Base-by-base conservation (phyloP, 2,797 vertebrate species). In the Mallotus villosus region DNA sequence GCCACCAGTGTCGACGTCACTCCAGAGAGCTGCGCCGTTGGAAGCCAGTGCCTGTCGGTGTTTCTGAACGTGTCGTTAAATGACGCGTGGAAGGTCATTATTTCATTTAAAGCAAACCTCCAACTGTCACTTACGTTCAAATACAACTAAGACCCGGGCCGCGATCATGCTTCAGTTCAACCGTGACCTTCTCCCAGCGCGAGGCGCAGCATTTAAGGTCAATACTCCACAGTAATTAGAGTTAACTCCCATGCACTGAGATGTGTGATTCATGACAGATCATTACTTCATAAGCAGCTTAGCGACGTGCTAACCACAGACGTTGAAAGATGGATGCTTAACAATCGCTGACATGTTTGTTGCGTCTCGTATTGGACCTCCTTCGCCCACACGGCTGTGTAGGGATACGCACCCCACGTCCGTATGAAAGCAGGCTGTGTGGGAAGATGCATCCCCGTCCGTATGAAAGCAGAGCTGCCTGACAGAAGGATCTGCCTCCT, bases 241-340 rank as follows among this genome's bases (percentile, higher is more conserved):
- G 73, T 87, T 86, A 90, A 90, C 87, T 76, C 81, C 76, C 76
- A 80, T 79, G 81, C 79, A 41, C 37, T 41, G 37, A 41, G 81
- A 74, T 79, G 67, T 71, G 77, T 88, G 87, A 91, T 88, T 91
- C 89, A 91, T 90, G 88, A 77, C 76, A 70, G 77, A 84, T 88
- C 58, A 89, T 90, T 88, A 68, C 74, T 72, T 79, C 73, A 85
- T 88, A 85, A 86, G 89, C n/a, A 1, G 66, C 27, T 86, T 82
- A 87, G 82, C 68, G 61, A 82, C 76, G 75, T 77, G 80, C 76
- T 67, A 77, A 77, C 70, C 9, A 87, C 79, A 81, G 81, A 84
- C 70, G 71, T 62, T 65, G 71, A 68, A 78, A 78, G 76, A 70
- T 78, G 76, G 61, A 72, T 79, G 72, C 78, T 76, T 87, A 83